Conservation (phyloP, 1,140 invertebrate species). For the Ganaspis sp. region DNA sequence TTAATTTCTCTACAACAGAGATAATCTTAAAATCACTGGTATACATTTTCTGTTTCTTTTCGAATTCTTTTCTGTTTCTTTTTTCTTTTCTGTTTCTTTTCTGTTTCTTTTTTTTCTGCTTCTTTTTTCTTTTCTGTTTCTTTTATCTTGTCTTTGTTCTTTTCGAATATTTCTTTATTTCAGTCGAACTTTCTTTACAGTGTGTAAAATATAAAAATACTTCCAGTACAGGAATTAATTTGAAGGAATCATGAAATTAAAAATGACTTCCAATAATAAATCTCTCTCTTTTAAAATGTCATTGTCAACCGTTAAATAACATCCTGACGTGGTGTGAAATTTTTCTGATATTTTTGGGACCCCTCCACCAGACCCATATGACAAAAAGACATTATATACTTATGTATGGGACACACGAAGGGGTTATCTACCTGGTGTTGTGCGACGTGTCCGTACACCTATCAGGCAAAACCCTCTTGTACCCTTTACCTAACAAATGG, state of each 20-base stretch:
- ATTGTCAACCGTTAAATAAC: slow-evolving; percentile 21
- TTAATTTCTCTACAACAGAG: no score
- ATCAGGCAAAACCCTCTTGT: slow-evolving; percentile 56
- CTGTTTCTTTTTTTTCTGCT: no score
- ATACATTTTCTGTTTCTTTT: no score
- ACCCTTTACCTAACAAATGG: slow-evolving; percentile 66
- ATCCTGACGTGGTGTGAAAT: slow-evolving; percentile 47
- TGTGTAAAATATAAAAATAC: no score
- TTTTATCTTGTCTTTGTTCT: no score
- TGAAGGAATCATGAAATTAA: background rate
- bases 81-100: no score
- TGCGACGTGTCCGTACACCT: background rate
- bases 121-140: no score
- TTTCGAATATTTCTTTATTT: no score
- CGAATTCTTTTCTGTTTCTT: no score
- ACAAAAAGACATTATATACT: slow-evolving; percentile 23
- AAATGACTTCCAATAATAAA: background rate
- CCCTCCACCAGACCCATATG: background rate
- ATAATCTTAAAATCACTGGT: no score
- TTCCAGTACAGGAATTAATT: no score
- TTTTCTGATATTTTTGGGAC: slow-evolving; percentile 40
- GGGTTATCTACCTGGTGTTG: slow-evolving; percentile 20
- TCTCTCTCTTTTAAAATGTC: background rate
- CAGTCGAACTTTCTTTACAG: no score
- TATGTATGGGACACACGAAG: slow-evolving; percentile 1